Evolutionary conservation across 1,140 invertebrate genomes (phyloP), one percentile per base, ranked within the genome.

Genomic region (Solenopsis fugax): DNA sequence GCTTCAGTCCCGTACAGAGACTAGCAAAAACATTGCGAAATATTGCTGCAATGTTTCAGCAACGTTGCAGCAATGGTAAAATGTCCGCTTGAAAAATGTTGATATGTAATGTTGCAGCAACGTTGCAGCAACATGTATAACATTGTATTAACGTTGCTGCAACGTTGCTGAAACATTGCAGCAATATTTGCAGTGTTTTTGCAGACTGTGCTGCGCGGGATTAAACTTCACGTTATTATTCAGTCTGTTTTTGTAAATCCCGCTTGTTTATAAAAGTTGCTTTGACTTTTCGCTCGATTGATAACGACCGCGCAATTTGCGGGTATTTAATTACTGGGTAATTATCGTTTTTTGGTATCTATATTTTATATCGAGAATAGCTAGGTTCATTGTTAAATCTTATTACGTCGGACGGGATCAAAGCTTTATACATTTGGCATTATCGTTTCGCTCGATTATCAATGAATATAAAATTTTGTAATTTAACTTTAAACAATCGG

Each of bases 301-400:
- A 50, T 54, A 52, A 37, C 13, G 41, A 50, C 45, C 4, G 21
- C n/a, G 18, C 16, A 34, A 4, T 12, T 16, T 7, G 41, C n/a
- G 29, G 29, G 48, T 2, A 56, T 60, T 76, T 60, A 60, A 60
- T 76, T 60, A 60, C 9, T 12, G 4, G 54, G n/a, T 50, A 21
- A 18, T 29, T 21, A 29, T 65, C 50, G n/a, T 18, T 78, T 78
- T 65, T 64, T 77, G 6, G 5, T 21, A 48, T 29, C 41, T 77
- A 6, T 21, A 78, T 37, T 78, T 65, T 34, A 34, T 21, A 13
- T 78, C 24, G 41, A 78, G 24, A 7, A 65, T 37, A n/a, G 7
- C 29, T n/a, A 18, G 13, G 2, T 37, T 78, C 24, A 48, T n/a
- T 50, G 24, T 13, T n/a, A 24, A 65, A 34, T 78, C 41, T 64